Percentiles rank a stretch among this genome's conserved stretches.
phyloP scores from a whole-genome alignment of 2,888 invertebrate species.

The Gerris lacustris region DNA sequence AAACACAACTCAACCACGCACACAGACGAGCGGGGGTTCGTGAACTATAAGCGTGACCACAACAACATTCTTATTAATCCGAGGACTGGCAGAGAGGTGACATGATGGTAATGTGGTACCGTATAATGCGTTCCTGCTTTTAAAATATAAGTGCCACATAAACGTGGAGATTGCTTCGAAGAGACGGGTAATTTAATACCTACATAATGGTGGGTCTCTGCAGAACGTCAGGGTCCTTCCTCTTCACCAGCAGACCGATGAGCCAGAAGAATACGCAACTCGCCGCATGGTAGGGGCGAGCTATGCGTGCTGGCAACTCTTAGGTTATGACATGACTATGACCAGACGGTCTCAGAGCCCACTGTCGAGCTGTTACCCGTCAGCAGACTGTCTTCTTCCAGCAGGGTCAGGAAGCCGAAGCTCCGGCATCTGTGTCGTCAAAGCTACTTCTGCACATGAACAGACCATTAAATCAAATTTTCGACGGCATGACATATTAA shows the following conservation, averaged over 20 bases:
- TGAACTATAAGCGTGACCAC: too few relatives aligned
- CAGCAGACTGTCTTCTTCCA: slow-evolving; percentile 14
- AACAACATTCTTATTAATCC: too few relatives aligned
- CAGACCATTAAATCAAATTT: slow-evolving; percentile 8
- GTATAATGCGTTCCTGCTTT: too few relatives aligned
- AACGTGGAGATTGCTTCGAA: slow-evolving; percentile 22
- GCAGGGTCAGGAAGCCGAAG: slow-evolving; percentile 3
- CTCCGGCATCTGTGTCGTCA: not conserved
- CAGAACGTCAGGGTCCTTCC: slow-evolving; percentile 11
- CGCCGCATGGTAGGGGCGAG: slow-evolving; percentile 19
- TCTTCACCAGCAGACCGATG: slow-evolving; percentile 12
- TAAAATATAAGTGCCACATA: not conserved
- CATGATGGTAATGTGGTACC: too few relatives aligned
- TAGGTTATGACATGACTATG: too few relatives aligned
- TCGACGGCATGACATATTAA: slow-evolving; percentile 12
- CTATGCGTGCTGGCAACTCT: slow-evolving; percentile 10
- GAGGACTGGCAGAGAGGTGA: too few relatives aligned
- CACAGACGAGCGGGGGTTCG: slow-evolving; percentile 13
- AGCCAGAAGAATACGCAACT: slow-evolving; percentile 22
- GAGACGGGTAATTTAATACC: slow-evolving; percentile 17
- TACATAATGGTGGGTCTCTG: slow-evolving; percentile 17
- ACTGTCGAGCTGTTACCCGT: slow-evolving; percentile 17
- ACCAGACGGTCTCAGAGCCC: slow-evolving; percentile 16
- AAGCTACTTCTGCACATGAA: slow-evolving; percentile 15
- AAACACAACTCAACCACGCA: slow-evolving; percentile 12